Conservation (phyloP, 37 sponge, comb jelly and placozoan genomes). For the Cliona cf. orientalis region DNA sequence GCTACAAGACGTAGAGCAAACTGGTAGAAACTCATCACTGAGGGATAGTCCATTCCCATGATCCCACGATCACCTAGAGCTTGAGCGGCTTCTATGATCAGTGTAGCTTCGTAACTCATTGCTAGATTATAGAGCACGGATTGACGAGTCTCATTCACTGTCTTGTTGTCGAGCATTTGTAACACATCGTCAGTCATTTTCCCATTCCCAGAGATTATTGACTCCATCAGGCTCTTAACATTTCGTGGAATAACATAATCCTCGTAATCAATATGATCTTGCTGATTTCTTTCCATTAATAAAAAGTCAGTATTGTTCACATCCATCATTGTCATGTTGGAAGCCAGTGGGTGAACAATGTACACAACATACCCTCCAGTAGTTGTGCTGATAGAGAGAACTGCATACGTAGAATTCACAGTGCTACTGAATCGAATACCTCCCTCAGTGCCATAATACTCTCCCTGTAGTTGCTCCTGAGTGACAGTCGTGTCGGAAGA, state of each 20-base stretch:
- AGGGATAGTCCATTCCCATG: background rate
- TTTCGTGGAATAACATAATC: background rate
- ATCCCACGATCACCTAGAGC: background rate
- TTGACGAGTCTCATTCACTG: background rate
- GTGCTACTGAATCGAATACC: slow-evolving; percentile 18
- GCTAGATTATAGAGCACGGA: background rate
- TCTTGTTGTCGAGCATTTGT: background rate
- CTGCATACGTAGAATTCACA: background rate
- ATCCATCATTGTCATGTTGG: slow-evolving; percentile 11
- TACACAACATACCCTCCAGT: background rate
- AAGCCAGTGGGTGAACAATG: background rate
- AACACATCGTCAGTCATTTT: background rate
- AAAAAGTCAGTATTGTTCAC: background rate
- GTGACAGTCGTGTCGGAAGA: background rate
- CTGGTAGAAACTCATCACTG: background rate
- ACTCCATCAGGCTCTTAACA: background rate
- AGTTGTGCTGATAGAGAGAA: background rate
- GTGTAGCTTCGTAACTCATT: background rate
- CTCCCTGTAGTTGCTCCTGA: background rate
- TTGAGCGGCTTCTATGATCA: slow-evolving; percentile 22
- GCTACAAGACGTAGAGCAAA: background rate
- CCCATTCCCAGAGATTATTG: background rate
- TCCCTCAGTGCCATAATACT: slow-evolving; percentile 5
- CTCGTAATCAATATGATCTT: background rate
- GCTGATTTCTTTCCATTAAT: background rate